Conservation (phyloP, 2,113 vertebrate genomes). For the Lepisosteus osseus region DNA sequence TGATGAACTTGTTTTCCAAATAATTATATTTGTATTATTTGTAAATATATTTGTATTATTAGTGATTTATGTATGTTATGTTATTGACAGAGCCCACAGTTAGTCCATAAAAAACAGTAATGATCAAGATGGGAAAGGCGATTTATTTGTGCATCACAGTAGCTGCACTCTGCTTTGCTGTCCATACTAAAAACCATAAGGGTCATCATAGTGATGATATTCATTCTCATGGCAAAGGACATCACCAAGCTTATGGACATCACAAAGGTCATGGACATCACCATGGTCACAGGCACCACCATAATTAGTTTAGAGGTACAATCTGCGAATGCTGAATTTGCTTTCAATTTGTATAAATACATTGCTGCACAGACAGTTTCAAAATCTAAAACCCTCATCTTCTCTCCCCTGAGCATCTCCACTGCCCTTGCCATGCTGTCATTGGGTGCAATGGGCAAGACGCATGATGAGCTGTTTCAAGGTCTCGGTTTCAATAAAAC, state of each 20-base stretch:
- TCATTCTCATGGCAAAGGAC: background rate
- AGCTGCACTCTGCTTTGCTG: conserved; percentile 4
- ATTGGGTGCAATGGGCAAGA: conserved; percentile 56
- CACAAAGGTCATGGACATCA: background rate
- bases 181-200: background rate
- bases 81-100: too few relatives aligned
- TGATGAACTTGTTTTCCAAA: too few relatives aligned
- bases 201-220: background rate
- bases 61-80: too few relatives aligned
- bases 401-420: conserved; percentile 69
- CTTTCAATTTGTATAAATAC: conserved; percentile 60
- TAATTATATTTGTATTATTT: too few relatives aligned
- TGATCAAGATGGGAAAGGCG: conserved; percentile 12
- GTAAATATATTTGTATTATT: too few relatives aligned
- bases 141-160: conserved; percentile 13
- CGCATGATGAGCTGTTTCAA: conserved; percentile 56
- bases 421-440: conserved; percentile 63
- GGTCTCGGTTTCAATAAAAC: conserved; percentile 49
- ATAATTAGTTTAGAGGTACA: conserved; percentile 31
- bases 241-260: background rate
- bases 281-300: background rate
- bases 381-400: conserved; percentile 68
- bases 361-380: conserved; percentile 39
- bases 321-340: conserved; percentile 57
- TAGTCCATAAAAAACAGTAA: too few relatives aligned